Percentiles rank a stretch among this genome's conserved stretches.
phyloP scores from a whole-genome alignment of 2,113 vertebrate species.

The Leptobrachium ailaonicum region DNA sequence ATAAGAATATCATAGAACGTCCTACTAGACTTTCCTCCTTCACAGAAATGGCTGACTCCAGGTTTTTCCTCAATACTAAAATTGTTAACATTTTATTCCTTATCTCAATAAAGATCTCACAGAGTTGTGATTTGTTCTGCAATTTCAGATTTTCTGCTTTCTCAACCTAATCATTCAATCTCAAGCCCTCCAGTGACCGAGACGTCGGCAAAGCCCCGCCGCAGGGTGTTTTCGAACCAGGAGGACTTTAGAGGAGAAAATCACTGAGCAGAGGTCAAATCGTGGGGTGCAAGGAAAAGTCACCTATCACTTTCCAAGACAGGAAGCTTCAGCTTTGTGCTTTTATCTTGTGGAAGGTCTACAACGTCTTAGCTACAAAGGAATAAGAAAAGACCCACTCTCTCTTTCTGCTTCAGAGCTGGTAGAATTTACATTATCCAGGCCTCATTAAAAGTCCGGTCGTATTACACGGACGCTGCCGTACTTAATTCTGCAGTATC shows the following conservation, averaged over 20 bases:
- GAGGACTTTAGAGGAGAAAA: neutral
- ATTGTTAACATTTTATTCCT: too few species aligned
- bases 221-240: neutral
- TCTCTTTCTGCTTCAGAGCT: conserved; percentile 1
- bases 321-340: neutral
- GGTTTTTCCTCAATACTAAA: too few species aligned
- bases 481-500: neutral
- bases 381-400: neutral
- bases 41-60: too few species aligned
- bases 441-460: conserved; percentile 9
- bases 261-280: conserved; percentile 8
- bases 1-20: too few species aligned
- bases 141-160: too few species aligned
- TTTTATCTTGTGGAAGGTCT: neutral
- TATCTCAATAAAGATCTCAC: too few species aligned
- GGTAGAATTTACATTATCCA: conserved; percentile 8
- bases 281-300: neutral
- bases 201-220: neutral
- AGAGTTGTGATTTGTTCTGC: too few species aligned
- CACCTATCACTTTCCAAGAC: conserved; percentile 1
- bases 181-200: too few species aligned
- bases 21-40: too few species aligned
- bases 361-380: conserved; percentile 7
- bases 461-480: conserved; percentile 12
- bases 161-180: too few species aligned